These are phyloP conservation scores for Arion vulgaris DNA, from an alignment of 1,140 invertebrate genomes.

Conservation along the genomic window DNA sequence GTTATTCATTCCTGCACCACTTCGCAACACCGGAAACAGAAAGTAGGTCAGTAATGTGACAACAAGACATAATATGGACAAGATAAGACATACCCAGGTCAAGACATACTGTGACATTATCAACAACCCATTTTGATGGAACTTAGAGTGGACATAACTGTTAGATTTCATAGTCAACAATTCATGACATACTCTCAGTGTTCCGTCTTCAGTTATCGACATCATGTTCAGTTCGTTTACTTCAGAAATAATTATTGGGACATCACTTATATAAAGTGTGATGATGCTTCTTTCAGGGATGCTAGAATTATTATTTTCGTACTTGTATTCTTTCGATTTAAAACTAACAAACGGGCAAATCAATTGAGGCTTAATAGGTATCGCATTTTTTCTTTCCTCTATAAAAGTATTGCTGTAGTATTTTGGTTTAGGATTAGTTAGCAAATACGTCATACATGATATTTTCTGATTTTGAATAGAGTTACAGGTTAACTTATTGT, in stretches of 20 bases:
- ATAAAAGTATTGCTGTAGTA: neutral
- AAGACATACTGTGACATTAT: neutral
- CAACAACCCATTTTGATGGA: neutral
- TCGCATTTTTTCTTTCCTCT: neutral
- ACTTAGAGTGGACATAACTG: neutral
- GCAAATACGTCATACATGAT: neutral
- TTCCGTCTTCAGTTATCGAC: constrained; percentile 13
- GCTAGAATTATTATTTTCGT: neutral
- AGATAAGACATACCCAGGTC: neutral
- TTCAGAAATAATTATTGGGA: neutral
- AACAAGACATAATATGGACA: neutral
- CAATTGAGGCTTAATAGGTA: neutral
- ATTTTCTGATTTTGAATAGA: neutral
- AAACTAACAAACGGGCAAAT: neutral
- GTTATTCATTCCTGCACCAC: constrained; percentile 12
- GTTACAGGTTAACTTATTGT: neutral
- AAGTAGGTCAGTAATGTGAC: constrained; percentile 13
- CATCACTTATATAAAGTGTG: neutral
- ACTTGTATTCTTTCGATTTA: neutral
- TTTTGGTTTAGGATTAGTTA: neutral
- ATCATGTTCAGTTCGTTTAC: neutral
- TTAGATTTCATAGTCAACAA: neutral
- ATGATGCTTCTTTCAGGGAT: neutral
- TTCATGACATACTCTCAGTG: constrained; percentile 10
- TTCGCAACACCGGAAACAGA: constrained; percentile 1